Base-by-base conservation (phyloP, 2,113 vertebrate genomes). In the Chinchilla lanigera region DNA sequence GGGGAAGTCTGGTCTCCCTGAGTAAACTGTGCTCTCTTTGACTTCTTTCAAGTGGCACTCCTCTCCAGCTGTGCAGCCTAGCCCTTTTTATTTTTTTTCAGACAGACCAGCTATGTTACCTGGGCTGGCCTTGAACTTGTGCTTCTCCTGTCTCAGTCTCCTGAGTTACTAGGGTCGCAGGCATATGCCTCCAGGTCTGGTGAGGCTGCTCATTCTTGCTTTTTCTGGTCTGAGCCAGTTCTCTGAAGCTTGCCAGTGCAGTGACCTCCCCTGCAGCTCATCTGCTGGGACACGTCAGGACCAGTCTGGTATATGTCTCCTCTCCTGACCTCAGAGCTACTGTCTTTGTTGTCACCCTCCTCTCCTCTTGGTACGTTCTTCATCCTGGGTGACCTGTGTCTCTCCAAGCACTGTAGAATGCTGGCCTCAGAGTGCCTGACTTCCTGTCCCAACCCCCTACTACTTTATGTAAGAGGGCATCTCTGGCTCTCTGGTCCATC, bases 261-360 rank as follows among this genome's bases (percentile, higher is more conserved):
- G 24, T 65, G 30, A n/a, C 26, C 41, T 41, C 24, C 50, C 30
- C 10, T 14, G 22, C 67, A 63, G 61, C 54, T 41, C 2, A 11
- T 52, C 61, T 7, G 5, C 50, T 41, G 13, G 50, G 30, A 35
- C 35, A 35, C 1, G 3, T 77, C 41, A 17, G 24, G 33, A 19
- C 8, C 0, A 0, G 33, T 24, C 26, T 85, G 20, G 14, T 0
- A 2, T 8, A 19, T 65, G 35, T 50, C 2, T 82, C 81, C 24
- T 84, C 17, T 81, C 13, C 61, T 69, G 24, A 58, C 33, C 58
- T 52, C 16, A 22, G 47, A 80, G 60, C 63, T 8, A 14, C 16
- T 71, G 5, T 77, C 58, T 85, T 85, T n/a, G 33, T 35, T 44
- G 26, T 75, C 86, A 33, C 81, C 12, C 8, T 33, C 38, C 61